Conservation (phyloP, 2,113 vertebrate species). For the Myrmecophaga tridactyla region DNA sequence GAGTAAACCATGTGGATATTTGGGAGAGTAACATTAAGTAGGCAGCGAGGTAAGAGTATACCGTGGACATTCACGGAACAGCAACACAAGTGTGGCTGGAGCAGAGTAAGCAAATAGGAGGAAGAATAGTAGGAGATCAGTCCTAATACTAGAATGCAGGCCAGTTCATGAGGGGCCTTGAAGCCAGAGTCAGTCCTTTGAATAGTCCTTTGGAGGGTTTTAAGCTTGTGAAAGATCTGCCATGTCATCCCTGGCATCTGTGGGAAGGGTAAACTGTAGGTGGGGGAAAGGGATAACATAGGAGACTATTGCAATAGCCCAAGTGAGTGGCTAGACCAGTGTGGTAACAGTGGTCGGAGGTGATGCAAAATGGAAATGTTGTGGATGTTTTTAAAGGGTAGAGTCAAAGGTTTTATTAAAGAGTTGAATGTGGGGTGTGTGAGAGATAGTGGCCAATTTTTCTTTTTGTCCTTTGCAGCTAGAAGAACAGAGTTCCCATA, state of each 20-base stretch:
- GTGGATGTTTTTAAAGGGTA: neutral
- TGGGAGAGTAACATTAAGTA: neutral
- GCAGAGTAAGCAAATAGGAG: neutral
- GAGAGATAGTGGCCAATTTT: neutral
- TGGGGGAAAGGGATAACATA: neutral
- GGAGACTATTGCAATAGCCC: neutral
- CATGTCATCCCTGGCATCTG: neutral
- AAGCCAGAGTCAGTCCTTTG: neutral
- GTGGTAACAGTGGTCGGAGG: neutral
- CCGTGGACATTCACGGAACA: neutral
- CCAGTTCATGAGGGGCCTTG: neutral
- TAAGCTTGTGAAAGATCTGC: neutral
- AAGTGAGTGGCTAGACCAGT: neutral
- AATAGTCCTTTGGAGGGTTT: neutral
- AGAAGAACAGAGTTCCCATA: neutral
- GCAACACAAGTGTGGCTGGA: neutral
- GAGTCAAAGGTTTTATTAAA: neutral
- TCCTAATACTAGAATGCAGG: neutral
- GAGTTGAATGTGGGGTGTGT: neutral
- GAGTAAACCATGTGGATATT: neutral
- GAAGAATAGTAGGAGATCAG: neutral
- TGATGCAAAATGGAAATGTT: neutral
- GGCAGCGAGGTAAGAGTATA: neutral
- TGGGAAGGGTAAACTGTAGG: neutral
- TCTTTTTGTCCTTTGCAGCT: neutral